Conservation (phyloP, 2,797 vertebrate genomes). For the Vultur gryphus region DNA sequence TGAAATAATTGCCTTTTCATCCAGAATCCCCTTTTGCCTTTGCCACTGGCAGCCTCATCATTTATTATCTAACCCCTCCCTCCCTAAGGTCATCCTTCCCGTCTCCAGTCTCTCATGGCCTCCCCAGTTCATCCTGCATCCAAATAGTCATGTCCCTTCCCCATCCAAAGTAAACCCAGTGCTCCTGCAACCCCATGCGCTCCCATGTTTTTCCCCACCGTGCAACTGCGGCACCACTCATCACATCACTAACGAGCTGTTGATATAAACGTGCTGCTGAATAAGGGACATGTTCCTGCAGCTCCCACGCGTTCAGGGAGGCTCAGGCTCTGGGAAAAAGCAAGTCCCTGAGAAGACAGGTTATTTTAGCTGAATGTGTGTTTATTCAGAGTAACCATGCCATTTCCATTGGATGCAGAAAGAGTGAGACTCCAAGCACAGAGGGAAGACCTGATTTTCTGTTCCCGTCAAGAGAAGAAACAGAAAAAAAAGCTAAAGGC, state of each 20-base stretch:
- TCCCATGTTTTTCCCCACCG: background rate
- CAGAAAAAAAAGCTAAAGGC: background rate
- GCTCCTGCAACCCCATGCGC: background rate
- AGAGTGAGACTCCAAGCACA: background rate
- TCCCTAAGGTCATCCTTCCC: background rate
- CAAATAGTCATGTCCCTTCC: background rate
- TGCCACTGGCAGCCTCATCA: background rate
- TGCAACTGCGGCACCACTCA: background rate
- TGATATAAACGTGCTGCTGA: fast-evolving
- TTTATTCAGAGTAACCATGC: background rate
- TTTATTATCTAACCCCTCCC: background rate
- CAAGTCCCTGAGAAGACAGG: background rate
- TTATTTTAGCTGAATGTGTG: background rate
- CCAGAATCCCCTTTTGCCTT: background rate
- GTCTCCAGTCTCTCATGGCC: background rate
- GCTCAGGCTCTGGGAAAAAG: background rate
- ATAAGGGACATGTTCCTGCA: background rate
- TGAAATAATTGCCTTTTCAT: slow-evolving; percentile 4
- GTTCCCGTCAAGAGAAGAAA: background rate
- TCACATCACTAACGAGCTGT: background rate
- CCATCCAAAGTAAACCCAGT: background rate
- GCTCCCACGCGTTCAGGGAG: background rate
- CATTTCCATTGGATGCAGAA: background rate
- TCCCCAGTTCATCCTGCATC: background rate
- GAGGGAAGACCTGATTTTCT: background rate